Evolutionary conservation across 1,140 invertebrate species (phyloP), one percentile per base, ranked within the genome.

Genomic region (Drosophila murphyi): DNA sequence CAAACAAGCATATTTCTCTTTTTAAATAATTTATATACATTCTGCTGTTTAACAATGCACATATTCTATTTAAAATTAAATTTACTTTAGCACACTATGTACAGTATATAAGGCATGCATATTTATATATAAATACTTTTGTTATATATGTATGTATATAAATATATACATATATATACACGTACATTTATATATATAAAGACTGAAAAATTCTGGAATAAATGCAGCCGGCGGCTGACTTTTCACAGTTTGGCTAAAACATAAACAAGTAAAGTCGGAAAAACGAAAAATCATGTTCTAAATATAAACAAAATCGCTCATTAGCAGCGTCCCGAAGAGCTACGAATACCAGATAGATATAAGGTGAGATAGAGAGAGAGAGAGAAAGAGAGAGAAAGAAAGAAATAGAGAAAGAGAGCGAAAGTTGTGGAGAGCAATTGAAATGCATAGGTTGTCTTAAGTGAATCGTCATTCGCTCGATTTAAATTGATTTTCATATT

Each of bases 221-320:
- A 88, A 80, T 87, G 83, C 83, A 87, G 80, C 80, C 83, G 80
- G 76, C 83, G 70, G 83, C 65, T 61, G 74, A 76, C 59, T 76
- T 76, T 76, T 82, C 72, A 82, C 72, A 82, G 76, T 54, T 88
- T 63, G 72, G 69, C 76, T 73, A 60, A 73, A 88, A 87, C 56
- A 80, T 88, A 87, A 87, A 87, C 83, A 87, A 41, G 63, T 88
- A 83, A 83, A 65, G 65, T 80, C 67, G 55, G 60, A 88, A 76
- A 87, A 88, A 83, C 63, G 65, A 71, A 88, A 86, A 87, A 88
- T 87, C 83, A 87, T 88, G 67, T 88, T 87, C 83, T 87, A 87
- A 87, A 69, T 83, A 87, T 87, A 87, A n/a, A 83, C 67, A 77
- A 80, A 37, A 71, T 35, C 50, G 37, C 76, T 86, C 70, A 32